phyloP scores from a whole-genome alignment of 2,888 invertebrate species.

The Dicyrtoma fusca region DNA sequence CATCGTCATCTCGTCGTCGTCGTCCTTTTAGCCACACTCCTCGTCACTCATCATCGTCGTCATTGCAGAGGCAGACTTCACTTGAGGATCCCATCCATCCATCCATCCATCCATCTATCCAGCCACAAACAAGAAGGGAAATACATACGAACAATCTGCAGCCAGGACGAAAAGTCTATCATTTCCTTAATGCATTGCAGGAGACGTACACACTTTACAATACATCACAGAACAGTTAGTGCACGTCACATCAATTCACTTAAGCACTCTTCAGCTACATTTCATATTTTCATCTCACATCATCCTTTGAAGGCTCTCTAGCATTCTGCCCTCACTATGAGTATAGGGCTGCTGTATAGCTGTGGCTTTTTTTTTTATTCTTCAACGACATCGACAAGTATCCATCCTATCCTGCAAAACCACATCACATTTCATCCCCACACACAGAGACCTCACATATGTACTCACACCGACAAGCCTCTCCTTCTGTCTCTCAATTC shows the following conservation, averaged over 20 bases:
- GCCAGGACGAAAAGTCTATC: constrained; percentile 11
- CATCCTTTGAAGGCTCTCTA: constrained; percentile 12
- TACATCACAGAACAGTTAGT: constrained; percentile 5
- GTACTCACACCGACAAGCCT: neutral
- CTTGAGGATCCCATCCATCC: constrained; percentile 17
- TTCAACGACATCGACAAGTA: neutral
- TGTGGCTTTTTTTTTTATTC: neutral
- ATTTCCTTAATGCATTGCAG: neutral
- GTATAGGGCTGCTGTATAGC: neutral
- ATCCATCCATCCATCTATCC: neutral
- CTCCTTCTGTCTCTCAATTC: neutral
- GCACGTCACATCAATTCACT: constrained; percentile 40
- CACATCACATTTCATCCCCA: constrained; percentile 17
- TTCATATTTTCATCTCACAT: constrained; percentile 39
- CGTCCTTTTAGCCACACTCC: constrained; percentile 40
- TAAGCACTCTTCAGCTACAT: constrained; percentile 43
- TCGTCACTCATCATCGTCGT: constrained; percentile 23
- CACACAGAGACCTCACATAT: neutral
- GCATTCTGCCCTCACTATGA: neutral
- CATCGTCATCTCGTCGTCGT: constrained; percentile 21
- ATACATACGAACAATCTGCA: neutral
- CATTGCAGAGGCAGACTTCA: constrained; percentile 15
- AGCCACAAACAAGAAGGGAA: neutral
- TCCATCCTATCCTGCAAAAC: constrained; percentile 7
- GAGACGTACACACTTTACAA: neutral